A percentile compares a stretch with the other conserved stretches of the same genome.
Conservation (phyloP, 2,113 vertebrate species). For the Toxostoma redivivum region DNA sequence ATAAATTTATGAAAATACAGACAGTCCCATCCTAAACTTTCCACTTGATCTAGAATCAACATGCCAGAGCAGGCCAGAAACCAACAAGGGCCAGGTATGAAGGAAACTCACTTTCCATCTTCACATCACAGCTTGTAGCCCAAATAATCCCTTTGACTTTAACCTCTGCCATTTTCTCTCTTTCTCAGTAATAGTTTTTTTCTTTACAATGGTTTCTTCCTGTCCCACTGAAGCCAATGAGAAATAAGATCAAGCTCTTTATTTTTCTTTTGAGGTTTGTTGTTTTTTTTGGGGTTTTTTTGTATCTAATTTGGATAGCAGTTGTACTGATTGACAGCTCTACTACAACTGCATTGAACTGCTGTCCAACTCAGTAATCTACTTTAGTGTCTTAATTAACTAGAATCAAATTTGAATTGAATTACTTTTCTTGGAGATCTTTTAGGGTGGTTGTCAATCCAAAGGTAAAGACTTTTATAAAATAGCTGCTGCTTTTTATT, state of each 20-base stretch:
- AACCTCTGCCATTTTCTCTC: neutral
- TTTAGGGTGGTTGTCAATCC: slow-evolving; percentile 45
- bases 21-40: neutral
- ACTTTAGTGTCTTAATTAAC: slow-evolving; percentile 56
- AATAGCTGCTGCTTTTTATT: slow-evolving; percentile 37
- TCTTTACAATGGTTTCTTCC: neutral
- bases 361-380: slow-evolving; percentile 48
- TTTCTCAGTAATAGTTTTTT: neutral
- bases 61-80: neutral
- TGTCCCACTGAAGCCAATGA: neutral
- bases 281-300: neutral
- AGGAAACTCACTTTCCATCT: neutral
- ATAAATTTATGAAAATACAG: neutral
- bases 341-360: slow-evolving; percentile 36
- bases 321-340: slow-evolving; percentile 35
- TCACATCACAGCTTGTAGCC: neutral
- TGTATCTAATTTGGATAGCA: neutral
- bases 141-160: neutral
- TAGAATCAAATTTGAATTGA: slow-evolving; percentile 49
- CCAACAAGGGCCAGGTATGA: neutral
- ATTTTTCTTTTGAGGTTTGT: neutral
- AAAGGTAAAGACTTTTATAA: slow-evolving; percentile 52
- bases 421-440: slow-evolving; percentile 48
- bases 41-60: neutral
- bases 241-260: neutral